Evolutionary conservation across 2,797 vertebrate species (phyloP).

Genomic region (Furcifer pardalis): DNA sequence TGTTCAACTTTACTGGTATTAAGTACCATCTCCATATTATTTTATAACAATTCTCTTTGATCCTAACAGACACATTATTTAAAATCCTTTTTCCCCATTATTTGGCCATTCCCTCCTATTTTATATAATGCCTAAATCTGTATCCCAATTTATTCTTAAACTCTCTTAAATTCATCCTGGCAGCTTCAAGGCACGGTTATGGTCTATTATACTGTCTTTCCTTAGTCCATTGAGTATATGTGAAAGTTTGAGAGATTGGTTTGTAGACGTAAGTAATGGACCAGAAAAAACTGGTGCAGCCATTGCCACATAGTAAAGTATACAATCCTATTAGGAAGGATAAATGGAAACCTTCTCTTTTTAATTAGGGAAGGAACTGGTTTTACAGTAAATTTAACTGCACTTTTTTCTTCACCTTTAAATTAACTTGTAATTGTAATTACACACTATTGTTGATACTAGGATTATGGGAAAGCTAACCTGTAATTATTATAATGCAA

Average conservation of each 20-base stretch:
- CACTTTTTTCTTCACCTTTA: neutral
- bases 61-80: no score
- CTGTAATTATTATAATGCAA: neutral
- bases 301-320: neutral
- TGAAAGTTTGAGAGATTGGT: neutral
- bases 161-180: no score
- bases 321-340: neutral
- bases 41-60: no score
- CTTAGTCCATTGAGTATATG: neutral
- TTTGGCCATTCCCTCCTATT: no score
- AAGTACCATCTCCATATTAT: no score
- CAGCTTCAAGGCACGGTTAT: neutral
- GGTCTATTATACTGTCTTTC: neutral
- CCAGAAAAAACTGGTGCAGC: neutral
- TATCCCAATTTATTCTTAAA: no score
- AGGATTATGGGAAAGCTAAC: slow-evolving; percentile 36
- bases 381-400: neutral
- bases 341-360: neutral
- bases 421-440: neutral
- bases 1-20: no score
- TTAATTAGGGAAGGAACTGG: slow-evolving; percentile 3
- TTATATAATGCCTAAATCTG: no score
- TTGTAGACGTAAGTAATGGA: neutral
- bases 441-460: neutral
- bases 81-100: no score